Base-by-base conservation (phyloP, 2,797 vertebrate genomes). In the Halcyon smyrnensis region DNA sequence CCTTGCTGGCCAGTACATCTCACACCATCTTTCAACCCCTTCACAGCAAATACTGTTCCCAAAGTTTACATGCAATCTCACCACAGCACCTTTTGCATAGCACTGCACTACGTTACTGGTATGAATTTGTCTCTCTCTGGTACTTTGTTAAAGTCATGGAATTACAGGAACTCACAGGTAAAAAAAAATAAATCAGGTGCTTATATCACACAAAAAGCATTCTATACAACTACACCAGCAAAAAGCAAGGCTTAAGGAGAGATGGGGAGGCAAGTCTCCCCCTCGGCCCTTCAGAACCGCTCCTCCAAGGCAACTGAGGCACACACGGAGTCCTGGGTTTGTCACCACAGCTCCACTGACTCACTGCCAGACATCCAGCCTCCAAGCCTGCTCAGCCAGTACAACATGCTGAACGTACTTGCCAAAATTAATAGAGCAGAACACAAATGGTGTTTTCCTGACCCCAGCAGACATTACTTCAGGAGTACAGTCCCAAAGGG, bases 341-440 rank as follows among this genome's bases (percentile, higher is more conserved):
- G 63, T 69, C 75, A 83, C 78, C 16, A 8, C 64, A 83, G 89
- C 78, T 82, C 60, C 75, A 46, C 24, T 50, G 46, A 43, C 15
- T 89, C 37, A 8, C 37, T 17, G 20, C 27, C 81, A 73, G 77
- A 70, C 57, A 56, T 18, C 20, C 68, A 78, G 39, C 20, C 60
- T 37, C 59, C 9, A 2, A 57, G 74, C 37, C 65, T 51, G 76
- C 73, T 75, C 0, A 1, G 64, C 54, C 87, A 87, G 64, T 0
- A 37, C 23, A 53, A 28, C 59, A 36, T 0, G 0, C 34, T n/a
- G 43, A 60, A 50, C 0, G 0, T 6, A 23, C 43, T 11, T 71
- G 62, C 71, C 76, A 89, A 64, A 92, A 87, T 86, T 39, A 87
- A 77, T 1, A 69, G 68, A 36, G 62, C 70, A 85, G 54, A 93